Evolutionary conservation across 2,113 vertebrate genomes (phyloP).

Genomic region (Microtus pennsylvanicus): DNA sequence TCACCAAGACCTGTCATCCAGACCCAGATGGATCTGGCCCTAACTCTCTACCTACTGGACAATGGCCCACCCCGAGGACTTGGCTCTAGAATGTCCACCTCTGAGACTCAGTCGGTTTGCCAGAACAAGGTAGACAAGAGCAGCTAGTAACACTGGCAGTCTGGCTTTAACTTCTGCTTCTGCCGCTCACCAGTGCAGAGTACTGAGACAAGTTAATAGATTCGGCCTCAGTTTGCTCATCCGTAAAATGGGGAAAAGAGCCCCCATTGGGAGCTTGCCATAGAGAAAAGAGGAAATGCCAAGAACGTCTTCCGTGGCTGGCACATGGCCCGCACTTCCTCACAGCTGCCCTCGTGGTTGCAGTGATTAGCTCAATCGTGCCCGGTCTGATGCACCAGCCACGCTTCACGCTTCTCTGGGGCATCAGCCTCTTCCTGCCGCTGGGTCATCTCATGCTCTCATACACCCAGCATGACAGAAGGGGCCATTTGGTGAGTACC

Average conservation of each 20-base stretch:
- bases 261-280: not conserved
- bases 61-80: not conserved
- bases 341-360: not conserved
- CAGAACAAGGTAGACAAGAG: not conserved
- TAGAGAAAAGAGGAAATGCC: not conserved
- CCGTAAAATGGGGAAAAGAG: not conserved
- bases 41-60: not conserved
- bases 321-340: accelerated
- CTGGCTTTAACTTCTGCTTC: not conserved
- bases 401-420: accelerated
- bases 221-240: not conserved
- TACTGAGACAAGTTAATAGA: not conserved
- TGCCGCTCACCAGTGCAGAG: not conserved
- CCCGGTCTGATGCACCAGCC: not conserved
- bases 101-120: not conserved
- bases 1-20: not conserved
- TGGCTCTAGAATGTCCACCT: not conserved
- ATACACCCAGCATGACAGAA: not conserved
- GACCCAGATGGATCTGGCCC: not conserved
- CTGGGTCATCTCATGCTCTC: not conserved
- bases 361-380: accelerated
- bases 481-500: not conserved
- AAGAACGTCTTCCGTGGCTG: accelerated
- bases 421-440: not conserved
- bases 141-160: no score